These are phyloP conservation scores for Tauraco erythrolophus DNA, from an alignment of 2,113 vertebrate species.

Conservation along the genomic window DNA sequence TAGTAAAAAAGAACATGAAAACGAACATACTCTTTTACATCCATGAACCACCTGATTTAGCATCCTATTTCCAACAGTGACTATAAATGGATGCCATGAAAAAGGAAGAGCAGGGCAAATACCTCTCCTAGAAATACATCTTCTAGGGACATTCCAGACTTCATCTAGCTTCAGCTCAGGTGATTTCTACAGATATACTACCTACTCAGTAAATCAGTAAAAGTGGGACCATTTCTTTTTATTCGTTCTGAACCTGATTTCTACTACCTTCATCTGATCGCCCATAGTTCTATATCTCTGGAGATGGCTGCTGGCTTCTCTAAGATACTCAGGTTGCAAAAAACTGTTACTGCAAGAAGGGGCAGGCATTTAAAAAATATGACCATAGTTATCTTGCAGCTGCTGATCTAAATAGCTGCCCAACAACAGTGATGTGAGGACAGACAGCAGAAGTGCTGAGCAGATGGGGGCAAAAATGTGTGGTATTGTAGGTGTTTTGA, in stretches of 20 bases:
- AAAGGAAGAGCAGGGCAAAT: neutral
- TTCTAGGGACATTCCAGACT: neutral
- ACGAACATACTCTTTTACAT: neutral
- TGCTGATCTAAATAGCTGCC: neutral
- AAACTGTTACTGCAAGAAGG: neutral
- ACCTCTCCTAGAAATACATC: rapidly evolving
- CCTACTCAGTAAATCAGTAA: neutral
- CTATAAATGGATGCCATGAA: neutral
- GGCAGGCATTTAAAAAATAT: neutral
- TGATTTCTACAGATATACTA: neutral
- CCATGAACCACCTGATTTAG: neutral
- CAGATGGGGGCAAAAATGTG: neutral
- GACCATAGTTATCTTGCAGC: neutral
- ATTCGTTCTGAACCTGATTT: neutral
- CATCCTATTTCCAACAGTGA: neutral
- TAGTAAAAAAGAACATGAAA: neutral
- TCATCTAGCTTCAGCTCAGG: neutral
- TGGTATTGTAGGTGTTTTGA: neutral
- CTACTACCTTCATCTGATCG: neutral
- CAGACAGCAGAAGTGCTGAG: neutral
- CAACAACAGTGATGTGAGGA: neutral
- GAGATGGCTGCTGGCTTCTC: neutral
- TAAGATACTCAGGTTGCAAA: neutral
- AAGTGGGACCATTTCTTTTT: neutral
- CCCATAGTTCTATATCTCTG: neutral